Evolutionary conservation across 2,113 vertebrate species (phyloP).

Genomic region (Scopus umbretta): DNA sequence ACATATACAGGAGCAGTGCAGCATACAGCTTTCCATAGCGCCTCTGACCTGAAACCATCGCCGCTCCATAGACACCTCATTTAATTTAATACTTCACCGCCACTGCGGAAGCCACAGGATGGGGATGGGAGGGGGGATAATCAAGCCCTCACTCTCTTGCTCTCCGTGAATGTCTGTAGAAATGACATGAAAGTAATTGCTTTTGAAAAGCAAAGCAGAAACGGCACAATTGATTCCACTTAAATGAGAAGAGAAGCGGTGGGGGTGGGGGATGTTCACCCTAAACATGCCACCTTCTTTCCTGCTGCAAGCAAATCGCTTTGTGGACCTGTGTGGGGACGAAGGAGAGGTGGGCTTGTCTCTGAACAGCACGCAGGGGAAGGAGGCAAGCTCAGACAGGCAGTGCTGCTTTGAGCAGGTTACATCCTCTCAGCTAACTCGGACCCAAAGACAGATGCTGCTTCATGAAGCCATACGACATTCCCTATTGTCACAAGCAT

Average conservation of each 20-base stretch:
- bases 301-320: not conserved
- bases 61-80: slow-evolving; percentile 88
- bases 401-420: not conserved
- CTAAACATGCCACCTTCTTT: slow-evolving; percentile 65
- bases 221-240: slow-evolving; percentile 86
- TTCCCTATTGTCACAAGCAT: not conserved
- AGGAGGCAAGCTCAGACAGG: not conserved
- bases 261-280: slow-evolving; percentile 68
- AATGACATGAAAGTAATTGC: slow-evolving; percentile 91
- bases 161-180: slow-evolving; percentile 85
- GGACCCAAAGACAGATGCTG: not conserved
- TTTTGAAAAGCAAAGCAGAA: slow-evolving; percentile 88
- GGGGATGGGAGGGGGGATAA: slow-evolving; percentile 82
- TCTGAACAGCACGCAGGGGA: not conserved
- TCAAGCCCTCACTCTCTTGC: slow-evolving; percentile 77
- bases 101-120: slow-evolving; percentile 75
- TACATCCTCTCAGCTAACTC: not conserved
- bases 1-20: slow-evolving; percentile 68
- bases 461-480: not conserved
- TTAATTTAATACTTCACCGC: slow-evolving; percentile 92
- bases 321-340: not conserved
- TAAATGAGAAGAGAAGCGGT: slow-evolving; percentile 73
- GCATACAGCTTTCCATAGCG: slow-evolving; percentile 68
- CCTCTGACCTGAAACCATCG: slow-evolving; percentile 81
- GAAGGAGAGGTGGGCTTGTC: not conserved